These are phyloP conservation scores for Pectinophora gossypiella DNA, from an alignment of 1,140 invertebrate species.

Conservation along the genomic window DNA sequence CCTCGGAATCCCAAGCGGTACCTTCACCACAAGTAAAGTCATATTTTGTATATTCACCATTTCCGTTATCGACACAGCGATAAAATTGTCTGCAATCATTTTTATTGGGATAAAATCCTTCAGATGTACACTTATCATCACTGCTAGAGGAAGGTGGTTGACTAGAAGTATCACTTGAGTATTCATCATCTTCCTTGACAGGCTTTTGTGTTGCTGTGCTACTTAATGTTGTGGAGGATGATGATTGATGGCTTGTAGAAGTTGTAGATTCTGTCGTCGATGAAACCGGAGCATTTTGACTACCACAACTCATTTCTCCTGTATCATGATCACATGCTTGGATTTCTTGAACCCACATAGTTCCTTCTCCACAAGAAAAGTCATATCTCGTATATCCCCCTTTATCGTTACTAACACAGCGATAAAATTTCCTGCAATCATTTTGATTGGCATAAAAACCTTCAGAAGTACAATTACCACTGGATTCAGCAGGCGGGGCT, in stretches of 20 bases:
- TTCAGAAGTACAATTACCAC: constrained; percentile 69
- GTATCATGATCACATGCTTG: constrained; percentile 82
- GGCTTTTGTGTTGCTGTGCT: background rate
- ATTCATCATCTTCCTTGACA: constrained; percentile 14
- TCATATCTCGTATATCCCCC: constrained; percentile 79
- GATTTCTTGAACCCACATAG: constrained; percentile 82
- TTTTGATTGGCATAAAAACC: constrained; percentile 81
- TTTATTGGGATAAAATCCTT: constrained; percentile 69
- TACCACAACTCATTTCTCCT: constrained; percentile 58
- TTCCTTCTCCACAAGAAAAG: constrained; percentile 83
- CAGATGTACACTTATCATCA: constrained; percentile 43
- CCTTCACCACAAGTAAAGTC: constrained; percentile 78
- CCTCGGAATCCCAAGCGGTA: constrained; percentile 61
- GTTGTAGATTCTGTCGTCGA: constrained; percentile 19
- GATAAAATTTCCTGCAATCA: constrained; percentile 86
- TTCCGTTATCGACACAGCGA: constrained; percentile 77
- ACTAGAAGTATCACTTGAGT: constrained; percentile 16
- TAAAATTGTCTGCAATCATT: constrained; percentile 74
- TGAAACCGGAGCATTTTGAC: constrained; percentile 21
- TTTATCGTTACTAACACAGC: constrained; percentile 81
- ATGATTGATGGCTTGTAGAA: constrained; percentile 25
- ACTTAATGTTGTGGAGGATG: constrained; percentile 18
- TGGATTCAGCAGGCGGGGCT: constrained; percentile 10
- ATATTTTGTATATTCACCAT: constrained; percentile 74
- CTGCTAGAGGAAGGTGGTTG: constrained; percentile 11